Evolutionary conservation across 23 tunicate species (phyloP), one percentile per base, ranked within the genome.

Genomic region (Phallusia fumigata): DNA sequence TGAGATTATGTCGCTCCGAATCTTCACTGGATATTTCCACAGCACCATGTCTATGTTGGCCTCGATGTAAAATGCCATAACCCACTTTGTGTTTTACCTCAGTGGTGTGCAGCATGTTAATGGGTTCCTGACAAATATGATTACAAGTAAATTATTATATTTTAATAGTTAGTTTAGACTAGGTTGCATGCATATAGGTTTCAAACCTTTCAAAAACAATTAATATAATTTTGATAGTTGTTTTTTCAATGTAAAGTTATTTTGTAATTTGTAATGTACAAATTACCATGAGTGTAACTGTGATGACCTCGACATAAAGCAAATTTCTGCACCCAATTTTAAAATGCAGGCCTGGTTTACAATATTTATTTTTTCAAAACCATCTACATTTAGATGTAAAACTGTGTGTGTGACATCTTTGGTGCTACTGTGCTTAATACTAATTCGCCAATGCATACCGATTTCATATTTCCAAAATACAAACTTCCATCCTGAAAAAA

Each of bases 1-100:
- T 93, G 21, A 93, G 34, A 86, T 93, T 93, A 77, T 72, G 81
- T 31, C 98, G 64, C 51, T 85, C 93, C 0, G 90, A 81, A 32
- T 80, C n/a, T 44, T 65, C 82, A 22, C 87, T 81, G 0, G 64
- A 22, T 22, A 93, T 88, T 0, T 86, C 84, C 93, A 93, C 84
- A 21, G 98, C 98, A 35, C 98, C 98, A 45, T 93, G 98, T 64
- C 65, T 65, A 78, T 93, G 98, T 64, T 88, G 90, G 21, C 98
- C 98, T 18, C 98, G 44, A 74, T 93, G 98, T 19, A 93, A 53
- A 10, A 88, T 35, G 30, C 93, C 98, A 52, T 86, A 78, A 21
- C 93, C 87, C 21, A 58, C 69, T 26, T 45, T 45, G 77, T 93
- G 98, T 47, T 80, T 73, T 8, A 93, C 93, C 82, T 81, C 82